Evolutionary conservation across 2,113 vertebrate species (phyloP), one percentile per base, ranked within the genome.

Genomic region (Pygoscelis adeliae): DNA sequence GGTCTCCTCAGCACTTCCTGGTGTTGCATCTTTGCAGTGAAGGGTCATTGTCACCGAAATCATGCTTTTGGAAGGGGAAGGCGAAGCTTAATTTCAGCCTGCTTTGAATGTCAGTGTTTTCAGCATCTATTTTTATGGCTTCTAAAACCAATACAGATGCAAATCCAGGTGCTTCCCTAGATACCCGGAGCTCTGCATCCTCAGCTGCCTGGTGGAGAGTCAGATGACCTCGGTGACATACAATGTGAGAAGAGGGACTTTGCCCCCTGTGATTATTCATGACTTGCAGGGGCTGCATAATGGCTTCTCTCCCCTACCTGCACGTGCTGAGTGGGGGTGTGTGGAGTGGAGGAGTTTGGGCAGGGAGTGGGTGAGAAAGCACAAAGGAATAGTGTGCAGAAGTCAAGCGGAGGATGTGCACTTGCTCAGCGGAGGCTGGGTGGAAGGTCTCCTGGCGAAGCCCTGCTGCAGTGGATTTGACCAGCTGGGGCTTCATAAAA

Each of bases 91-190:
- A 29, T 61, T 92, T 90, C 82, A 92, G 18, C 55, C 53, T 84
- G 27, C 21, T 73, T 53, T 81, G 65, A 52, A 73, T 44, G 15
- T 44, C 46, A 30, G 10, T 47, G 22, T 83, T 93, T 81, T 38
- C 73, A 70, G 46, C 55, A 56, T 69, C 23, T 83, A 0, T 55
- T 86, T 90, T 63, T 86, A 30, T 50, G 42, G 23, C 11, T 83
- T 1, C 0, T 87, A 16, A 62, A 55, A 50, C 10, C 0, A 0
- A 23, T 17, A 27, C 1, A 4, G 56, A 11, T 79, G n/a, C 53
- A 78, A 53, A 47, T 70, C 23, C 65, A 38, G 22, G 9, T 61
- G 38, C 36, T 82, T 42, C 19, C n/a, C 25, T 56, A 11, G 65
- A 34, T 58, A n/a, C 9, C 9, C 1, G 2, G 30, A 46, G 53